Evolutionary conservation across 2,888 invertebrate species (phyloP).

Genomic region (Hydrotaea diabolus): DNA sequence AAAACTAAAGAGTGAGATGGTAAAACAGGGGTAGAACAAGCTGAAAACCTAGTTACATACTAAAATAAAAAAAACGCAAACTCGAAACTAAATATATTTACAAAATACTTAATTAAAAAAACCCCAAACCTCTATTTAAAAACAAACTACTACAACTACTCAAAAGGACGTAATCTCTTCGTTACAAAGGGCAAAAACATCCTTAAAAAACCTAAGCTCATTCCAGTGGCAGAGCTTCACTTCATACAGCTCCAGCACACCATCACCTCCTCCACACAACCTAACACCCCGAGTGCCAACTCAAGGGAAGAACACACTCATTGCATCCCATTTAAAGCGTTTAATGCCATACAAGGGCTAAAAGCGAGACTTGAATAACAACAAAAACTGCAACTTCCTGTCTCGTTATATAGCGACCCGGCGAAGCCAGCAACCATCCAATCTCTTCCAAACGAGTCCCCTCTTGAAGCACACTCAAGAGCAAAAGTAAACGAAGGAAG

Average conservation of each 20-base stretch:
- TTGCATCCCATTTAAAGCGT: slow-evolving; percentile 23
- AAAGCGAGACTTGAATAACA: background rate
- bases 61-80: slow-evolving; percentile 20
- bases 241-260: background rate
- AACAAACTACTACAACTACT: background rate
- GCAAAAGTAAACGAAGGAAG: background rate
- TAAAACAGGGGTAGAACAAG: background rate
- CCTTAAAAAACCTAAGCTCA: background rate
- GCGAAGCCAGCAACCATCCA: background rate
- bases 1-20: slow-evolving; percentile 31
- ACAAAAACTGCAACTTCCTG: slow-evolving; percentile 10
- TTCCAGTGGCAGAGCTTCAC: background rate
- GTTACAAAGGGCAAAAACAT: background rate
- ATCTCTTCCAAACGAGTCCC: slow-evolving; percentile 1
- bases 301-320: slow-evolving; percentile 3
- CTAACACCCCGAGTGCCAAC: background rate
- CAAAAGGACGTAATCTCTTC: background rate
- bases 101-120: slow-evolving; percentile 61
- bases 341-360: slow-evolving; percentile 10
- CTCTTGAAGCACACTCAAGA: slow-evolving; percentile 21
- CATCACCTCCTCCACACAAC: background rate
- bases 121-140: slow-evolving; percentile 4
- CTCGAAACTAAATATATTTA: slow-evolving; percentile 33
- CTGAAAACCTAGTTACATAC: too few species aligned
- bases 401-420: slow-evolving; percentile 18